Evolutionary conservation across 2,113 vertebrate species (phyloP), one percentile per base, ranked within the genome.

Genomic region (Sander vitreus): DNA sequence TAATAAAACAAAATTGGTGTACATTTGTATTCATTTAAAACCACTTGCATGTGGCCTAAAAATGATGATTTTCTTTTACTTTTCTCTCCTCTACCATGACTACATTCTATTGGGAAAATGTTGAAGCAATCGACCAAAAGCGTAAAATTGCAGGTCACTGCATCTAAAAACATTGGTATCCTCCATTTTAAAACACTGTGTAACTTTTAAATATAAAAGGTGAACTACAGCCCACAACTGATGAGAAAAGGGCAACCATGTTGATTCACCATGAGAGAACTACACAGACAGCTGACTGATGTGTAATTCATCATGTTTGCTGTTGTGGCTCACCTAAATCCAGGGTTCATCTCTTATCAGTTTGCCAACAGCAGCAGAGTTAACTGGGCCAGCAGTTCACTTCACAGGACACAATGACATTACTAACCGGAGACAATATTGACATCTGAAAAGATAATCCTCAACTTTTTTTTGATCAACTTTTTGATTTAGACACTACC

Each of bases 331-430:
- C 54, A 76, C 73, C 70, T 83, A 71, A 54, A 87, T 83, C 80
- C 89, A 93, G 83, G 80, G 90, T 92, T 90, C 91, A 91, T 14
- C 36, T 88, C 81, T 93, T 93, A 93, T 94, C 92, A 86, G 72
- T 55, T 3, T 68, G 62, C 87, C 48, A 43, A 72, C 68, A 80
- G 33, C 55, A 59, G 78, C 72, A 84, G 39, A 75, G 86, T 45
- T 73, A 69, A 86, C 58, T 70, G 36, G 78, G 80, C 58, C 76
- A 84, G 11, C 6, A 3, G 47, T 36, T 33, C 69, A 71, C 36
- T 0, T 13, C 53, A 51, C 65, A 77, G 66, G 79, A 64, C 68
- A 59, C 13, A 47, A 55, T 90, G 81, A 90, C 83, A 88, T 90
- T 84, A 86, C 66, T 80, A 53, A 19, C 23, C 1, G 2, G 47